Evolutionary conservation across 1,140 invertebrate species (phyloP), one percentile per base, ranked within the genome.

Genomic region (Adoxophyes honmai): DNA sequence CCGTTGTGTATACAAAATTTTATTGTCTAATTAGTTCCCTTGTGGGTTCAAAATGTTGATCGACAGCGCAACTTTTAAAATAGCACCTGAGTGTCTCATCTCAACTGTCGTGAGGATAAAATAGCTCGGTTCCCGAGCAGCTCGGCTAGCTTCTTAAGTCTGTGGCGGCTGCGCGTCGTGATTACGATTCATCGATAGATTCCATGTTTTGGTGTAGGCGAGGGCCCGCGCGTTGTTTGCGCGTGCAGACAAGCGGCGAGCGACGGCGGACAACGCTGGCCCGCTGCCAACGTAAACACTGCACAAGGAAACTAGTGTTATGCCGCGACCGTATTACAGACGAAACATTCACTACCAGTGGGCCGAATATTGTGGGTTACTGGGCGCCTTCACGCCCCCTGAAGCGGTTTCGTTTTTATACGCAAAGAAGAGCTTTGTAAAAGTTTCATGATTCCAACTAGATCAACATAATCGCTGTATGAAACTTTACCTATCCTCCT

Each of bases 221-320:
- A 68, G 61, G 62, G 60, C 68, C 73, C 71, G 77, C 73, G 73
- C 78, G 70, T 70, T 75, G 75, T 79, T 84, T 73, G 73, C 70
- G 61, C 69, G 61, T 70, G 70, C 70, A 77, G 77, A 78, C 74
- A 72, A 74, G 70, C 70, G 65, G 60, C 55, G 67, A 69, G 64
- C 71, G 77, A 74, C 75, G 75, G 62, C 81, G 78, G 78, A 87
- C 80, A 81, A 78, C 78, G 75, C 73, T 88, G 85, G 85, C 85
- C 42, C 14, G 34, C 28, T 10, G 80, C 85, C 85, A 88, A 88
- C 66, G 78, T 82, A 88, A 88, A 88, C 78, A 85, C 81, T 86
- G 80, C 83, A 86, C 83, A 88, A 85, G 82, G 85, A 83, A 88
- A 84, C 84, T 87, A 86, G 82, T 87, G 82, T 85, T 85, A 81